phyloP scores from a whole-genome alignment of 1,140 invertebrate genomes.

The Caerostris darwini region DNA sequence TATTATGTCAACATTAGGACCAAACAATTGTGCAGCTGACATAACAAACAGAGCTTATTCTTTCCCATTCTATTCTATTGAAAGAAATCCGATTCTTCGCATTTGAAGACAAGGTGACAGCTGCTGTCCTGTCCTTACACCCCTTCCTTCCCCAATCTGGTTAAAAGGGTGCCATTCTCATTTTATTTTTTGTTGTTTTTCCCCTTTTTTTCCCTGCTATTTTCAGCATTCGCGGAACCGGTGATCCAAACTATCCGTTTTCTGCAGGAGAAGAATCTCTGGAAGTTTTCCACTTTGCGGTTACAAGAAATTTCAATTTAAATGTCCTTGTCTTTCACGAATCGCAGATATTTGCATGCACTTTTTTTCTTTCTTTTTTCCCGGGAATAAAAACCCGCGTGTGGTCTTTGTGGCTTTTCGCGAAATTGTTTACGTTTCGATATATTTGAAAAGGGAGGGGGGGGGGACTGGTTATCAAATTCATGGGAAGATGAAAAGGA shows the following conservation, averaged over 20 bases:
- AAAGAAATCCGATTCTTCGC: constrained; percentile 39
- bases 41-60: not conserved
- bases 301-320: constrained; percentile 72
- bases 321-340: constrained; percentile 54
- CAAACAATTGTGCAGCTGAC: not conserved
- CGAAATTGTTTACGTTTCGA: constrained; percentile 40
- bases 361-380: not conserved
- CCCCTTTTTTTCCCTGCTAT: not conserved
- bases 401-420: not conserved
- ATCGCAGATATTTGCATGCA: constrained; percentile 29
- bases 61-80: not conserved
- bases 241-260: constrained; percentile 32
- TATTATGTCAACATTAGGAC: not conserved
- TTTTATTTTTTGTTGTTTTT: not conserved
- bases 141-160: not conserved
- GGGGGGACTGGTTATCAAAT: not conserved
- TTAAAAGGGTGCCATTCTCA: not conserved
- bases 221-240: not conserved
- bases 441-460: not conserved
- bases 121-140: constrained; percentile 6
- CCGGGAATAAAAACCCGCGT: not conserved
- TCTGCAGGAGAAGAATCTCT: not conserved
- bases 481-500: not conserved
- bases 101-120: constrained; percentile 35
- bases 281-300: constrained; percentile 57